phyloP scores from a whole-genome alignment of 2,113 vertebrate genomes.

The Leucopsar rothschildi region DNA sequence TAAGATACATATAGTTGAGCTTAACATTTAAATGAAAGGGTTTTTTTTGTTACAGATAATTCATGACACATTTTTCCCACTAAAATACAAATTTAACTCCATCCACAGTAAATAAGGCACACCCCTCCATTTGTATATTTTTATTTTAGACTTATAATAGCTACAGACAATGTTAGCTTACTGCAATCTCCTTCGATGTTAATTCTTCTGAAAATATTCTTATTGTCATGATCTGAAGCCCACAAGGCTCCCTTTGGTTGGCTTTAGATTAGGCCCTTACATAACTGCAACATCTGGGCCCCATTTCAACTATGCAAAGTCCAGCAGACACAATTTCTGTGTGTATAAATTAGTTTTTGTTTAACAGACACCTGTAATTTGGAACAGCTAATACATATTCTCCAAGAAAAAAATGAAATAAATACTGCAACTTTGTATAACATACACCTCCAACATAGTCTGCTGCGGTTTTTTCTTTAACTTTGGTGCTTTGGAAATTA shows the following conservation, averaged over 20 bases:
- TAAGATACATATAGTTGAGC: not conserved
- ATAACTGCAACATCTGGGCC: slow-evolving; percentile 41
- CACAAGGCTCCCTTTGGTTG: not conserved
- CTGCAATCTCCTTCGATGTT: not conserved
- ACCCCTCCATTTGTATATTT: not conserved
- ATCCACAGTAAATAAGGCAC: not conserved
- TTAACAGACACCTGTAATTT: not conserved
- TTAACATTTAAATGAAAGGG: not conserved
- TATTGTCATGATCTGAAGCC: not conserved
- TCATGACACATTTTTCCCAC: not conserved
- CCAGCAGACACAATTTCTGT: not conserved
- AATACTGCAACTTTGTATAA: not conserved
- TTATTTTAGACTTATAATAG: not conserved
- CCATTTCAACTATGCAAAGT: not conserved
- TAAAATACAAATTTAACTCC: not conserved
- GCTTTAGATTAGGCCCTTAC: slow-evolving; percentile 44
- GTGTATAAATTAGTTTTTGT: not conserved
- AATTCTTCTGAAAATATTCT: slow-evolving; percentile 18
- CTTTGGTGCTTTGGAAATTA: not conserved
- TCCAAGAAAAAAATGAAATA: not conserved
- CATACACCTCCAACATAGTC: not conserved
- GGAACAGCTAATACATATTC: not conserved
- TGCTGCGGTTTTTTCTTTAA: not conserved
- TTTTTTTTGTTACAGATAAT: not conserved
- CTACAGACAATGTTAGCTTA: not conserved